A percentile compares a stretch with the other conserved stretches of the same genome.
These are phyloP conservation scores for Spinus olivaceus DNA, from an alignment of 2,797 vertebrate species.

Conservation along the genomic window DNA sequence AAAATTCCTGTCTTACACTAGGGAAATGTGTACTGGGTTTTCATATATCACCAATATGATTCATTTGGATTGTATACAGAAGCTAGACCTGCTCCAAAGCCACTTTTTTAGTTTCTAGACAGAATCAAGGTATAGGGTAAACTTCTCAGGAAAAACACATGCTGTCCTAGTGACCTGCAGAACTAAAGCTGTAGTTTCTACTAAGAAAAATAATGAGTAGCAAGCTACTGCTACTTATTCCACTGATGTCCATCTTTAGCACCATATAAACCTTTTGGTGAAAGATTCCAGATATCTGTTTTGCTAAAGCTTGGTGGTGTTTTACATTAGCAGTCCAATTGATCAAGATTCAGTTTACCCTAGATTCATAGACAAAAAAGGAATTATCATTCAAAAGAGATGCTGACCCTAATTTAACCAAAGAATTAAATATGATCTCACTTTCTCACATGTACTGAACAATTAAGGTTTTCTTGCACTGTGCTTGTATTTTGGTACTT, in stretches of 20 bases:
- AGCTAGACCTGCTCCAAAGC: neutral
- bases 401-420: neutral
- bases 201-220: neutral
- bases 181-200: neutral
- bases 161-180: neutral
- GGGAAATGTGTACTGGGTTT: neutral
- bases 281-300: neutral
- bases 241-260: neutral
- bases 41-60: neutral
- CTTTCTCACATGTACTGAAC: neutral
- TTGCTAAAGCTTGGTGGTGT: neutral
- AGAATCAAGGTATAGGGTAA: neutral
- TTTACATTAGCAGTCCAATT: neutral
- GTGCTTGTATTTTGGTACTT: neutral
- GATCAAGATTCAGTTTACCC: neutral
- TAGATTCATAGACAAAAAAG: neutral
- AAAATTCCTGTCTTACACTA: neutral
- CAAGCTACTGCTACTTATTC: neutral
- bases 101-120: neutral
- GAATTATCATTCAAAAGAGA: neutral
- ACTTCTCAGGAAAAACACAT: neutral
- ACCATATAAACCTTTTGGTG: neutral
- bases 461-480: neutral
- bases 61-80: neutral
- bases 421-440: accelerated